phyloP scores from a whole-genome alignment of 2,888 invertebrate genomes.

The Melanostoma scalare region DNA sequence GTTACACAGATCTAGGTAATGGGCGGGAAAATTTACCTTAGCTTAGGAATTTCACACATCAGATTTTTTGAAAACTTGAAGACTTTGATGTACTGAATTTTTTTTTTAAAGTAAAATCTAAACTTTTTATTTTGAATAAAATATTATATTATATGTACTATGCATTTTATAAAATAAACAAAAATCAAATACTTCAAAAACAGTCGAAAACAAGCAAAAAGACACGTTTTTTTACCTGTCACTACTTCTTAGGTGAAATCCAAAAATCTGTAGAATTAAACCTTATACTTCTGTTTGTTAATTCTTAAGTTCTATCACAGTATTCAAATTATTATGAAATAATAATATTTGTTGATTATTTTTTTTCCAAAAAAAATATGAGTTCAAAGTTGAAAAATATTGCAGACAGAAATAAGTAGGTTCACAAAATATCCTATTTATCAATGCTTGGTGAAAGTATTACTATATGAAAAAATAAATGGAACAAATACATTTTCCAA shows the following conservation, averaged over 20 bases:
- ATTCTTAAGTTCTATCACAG: background rate
- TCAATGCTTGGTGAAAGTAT: constrained; percentile 7
- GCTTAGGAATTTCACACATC: background rate
- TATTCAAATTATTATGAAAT: background rate
- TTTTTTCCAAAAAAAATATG: no score
- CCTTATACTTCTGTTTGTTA: background rate
- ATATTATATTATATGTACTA: background rate
- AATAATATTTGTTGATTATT: no score
- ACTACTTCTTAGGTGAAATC: background rate
- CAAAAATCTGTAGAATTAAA: background rate
- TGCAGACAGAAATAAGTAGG: constrained; percentile 11
- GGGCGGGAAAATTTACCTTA: no score
- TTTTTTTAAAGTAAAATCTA: background rate
- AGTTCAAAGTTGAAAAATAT: no score
- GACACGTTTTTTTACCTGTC: background rate
- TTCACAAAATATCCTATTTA: constrained; percentile 3
- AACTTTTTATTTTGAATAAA: constrained; percentile 4
- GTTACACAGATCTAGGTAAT: no score
- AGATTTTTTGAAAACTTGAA: background rate
- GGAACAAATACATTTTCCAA: constrained; percentile 4
- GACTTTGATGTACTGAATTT: background rate
- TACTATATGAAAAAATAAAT: constrained; percentile 8
- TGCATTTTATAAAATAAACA: no score
- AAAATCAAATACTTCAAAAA: no score
- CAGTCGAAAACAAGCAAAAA: no score